Conservation (phyloP, 2,113 vertebrate genomes). For the Pampusana beccarii region DNA sequence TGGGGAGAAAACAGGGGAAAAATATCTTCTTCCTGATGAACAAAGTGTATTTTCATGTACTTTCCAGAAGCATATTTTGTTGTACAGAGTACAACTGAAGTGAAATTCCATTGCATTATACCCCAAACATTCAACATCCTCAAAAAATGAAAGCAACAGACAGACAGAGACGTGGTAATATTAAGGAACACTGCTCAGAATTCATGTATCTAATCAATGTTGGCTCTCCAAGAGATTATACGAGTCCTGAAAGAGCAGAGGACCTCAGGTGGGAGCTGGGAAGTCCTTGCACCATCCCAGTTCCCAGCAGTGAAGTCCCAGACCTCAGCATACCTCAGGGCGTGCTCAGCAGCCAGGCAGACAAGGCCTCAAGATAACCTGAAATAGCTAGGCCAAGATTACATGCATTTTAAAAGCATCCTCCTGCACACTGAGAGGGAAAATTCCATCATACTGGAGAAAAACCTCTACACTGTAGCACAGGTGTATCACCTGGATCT, state of each 20-base stretch:
- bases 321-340: neutral
- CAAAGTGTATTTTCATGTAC: too few species aligned
- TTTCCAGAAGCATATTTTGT: neutral
- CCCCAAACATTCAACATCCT: neutral
- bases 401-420: neutral
- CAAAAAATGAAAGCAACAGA: neutral
- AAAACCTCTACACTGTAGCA: neutral
- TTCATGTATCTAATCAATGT: rapidly evolving
- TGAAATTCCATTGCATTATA: neutral
- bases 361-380: neutral
- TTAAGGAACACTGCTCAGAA: neutral
- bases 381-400: neutral
- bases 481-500: neutral
- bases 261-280: neutral
- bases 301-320: neutral
- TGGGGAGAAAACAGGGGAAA: neutral
- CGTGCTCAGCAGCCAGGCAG: neutral
- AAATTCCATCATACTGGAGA: neutral
- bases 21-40: neutral
- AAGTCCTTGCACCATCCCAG: neutral
- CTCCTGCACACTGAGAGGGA: rapidly evolving
- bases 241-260: neutral
- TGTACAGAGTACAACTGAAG: neutral
- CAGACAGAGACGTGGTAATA: neutral
- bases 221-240: neutral